A percentile compares a stretch with the other conserved stretches of the same genome.
Conservation (phyloP, 2,888 invertebrate genomes). For the Phortica magna region DNA sequence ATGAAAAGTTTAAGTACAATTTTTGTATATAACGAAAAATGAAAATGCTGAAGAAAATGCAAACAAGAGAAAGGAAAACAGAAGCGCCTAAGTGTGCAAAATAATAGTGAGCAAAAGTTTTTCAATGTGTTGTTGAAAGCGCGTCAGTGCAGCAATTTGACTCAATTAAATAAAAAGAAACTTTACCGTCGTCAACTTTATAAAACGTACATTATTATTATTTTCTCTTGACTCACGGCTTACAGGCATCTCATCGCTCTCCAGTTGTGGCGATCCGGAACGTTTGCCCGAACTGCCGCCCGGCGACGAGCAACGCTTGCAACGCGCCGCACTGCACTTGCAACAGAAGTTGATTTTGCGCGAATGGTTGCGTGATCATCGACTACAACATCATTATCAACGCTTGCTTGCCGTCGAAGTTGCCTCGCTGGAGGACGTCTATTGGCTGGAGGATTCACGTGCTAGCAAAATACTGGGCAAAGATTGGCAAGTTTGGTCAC, state of each 20-base stretch:
- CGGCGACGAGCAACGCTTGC: conserved; percentile 89
- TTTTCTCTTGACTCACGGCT: conserved; percentile 41
- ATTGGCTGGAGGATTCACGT: conserved; percentile 91
- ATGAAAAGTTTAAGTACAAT: conserved; percentile 31
- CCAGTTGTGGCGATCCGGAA: conserved; percentile 88
- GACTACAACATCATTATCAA: conserved; percentile 85
- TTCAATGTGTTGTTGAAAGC: conserved; percentile 39
- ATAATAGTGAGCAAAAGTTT: background rate
- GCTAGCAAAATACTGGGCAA: conserved; percentile 88
- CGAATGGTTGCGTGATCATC: conserved; percentile 89
- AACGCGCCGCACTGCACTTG: conserved; percentile 88
- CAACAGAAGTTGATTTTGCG: conserved; percentile 91
- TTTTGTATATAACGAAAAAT: background rate
- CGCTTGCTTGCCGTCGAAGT: conserved; percentile 89
- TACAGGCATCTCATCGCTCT: conserved; percentile 89
- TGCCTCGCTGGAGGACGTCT: conserved; percentile 91
- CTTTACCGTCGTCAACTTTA: conserved; percentile 5
- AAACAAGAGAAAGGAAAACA: background rate
- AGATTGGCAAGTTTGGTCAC: conserved; percentile 88
- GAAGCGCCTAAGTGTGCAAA: background rate
- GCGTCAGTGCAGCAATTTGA: conserved; percentile 51
- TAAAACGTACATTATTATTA: background rate
- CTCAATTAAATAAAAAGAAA: conserved; percentile 50
- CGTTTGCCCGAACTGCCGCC: conserved; percentile 88
- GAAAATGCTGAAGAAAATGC: conserved; percentile 20